These are phyloP conservation scores for Limosa lapponica DNA, from an alignment of 2,797 vertebrate genomes.

Conservation along the genomic window DNA sequence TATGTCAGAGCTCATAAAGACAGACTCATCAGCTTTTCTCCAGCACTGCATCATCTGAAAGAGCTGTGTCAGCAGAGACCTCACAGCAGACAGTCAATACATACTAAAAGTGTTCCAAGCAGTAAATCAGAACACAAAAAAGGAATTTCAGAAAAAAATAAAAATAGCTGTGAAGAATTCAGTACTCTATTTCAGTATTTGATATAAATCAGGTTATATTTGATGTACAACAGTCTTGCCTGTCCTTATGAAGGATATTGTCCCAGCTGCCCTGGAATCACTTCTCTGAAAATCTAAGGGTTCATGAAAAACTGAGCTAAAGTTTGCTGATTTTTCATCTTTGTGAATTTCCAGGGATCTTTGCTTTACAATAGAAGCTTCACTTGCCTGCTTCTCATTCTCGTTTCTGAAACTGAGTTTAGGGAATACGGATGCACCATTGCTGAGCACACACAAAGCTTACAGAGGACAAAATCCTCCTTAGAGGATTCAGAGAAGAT, in stretches of 20 bases:
- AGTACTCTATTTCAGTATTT: background rate
- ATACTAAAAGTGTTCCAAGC: slow-evolving; percentile 82
- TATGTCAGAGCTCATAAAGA: slow-evolving; percentile 95
- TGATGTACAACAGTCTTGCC: background rate
- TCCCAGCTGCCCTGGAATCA: background rate
- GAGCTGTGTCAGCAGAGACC: slow-evolving; percentile 86
- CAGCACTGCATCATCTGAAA: slow-evolving; percentile 82
- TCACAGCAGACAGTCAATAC: slow-evolving; percentile 88
- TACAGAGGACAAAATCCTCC: background rate
- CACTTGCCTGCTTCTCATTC: background rate
- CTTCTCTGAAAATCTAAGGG: background rate
- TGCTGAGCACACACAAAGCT: background rate
- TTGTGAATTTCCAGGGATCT: background rate
- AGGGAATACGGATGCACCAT: background rate
- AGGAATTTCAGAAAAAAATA: slow-evolving; percentile 46
- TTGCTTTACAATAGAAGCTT: background rate
- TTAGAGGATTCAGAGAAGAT: background rate
- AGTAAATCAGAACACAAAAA: slow-evolving; percentile 82
- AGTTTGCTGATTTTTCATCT: background rate
- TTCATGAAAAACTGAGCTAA: background rate
- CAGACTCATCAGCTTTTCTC: slow-evolving; percentile 85
- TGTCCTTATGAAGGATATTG: background rate
- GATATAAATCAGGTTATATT: background rate
- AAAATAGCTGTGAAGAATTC: slow-evolving; percentile 18
- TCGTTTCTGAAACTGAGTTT: background rate